Percentiles rank a stretch among this genome's conserved stretches.
Evolutionary conservation across 2,797 vertebrate genomes (phyloP).

Genomic region (Coreius guichenoti): DNA sequence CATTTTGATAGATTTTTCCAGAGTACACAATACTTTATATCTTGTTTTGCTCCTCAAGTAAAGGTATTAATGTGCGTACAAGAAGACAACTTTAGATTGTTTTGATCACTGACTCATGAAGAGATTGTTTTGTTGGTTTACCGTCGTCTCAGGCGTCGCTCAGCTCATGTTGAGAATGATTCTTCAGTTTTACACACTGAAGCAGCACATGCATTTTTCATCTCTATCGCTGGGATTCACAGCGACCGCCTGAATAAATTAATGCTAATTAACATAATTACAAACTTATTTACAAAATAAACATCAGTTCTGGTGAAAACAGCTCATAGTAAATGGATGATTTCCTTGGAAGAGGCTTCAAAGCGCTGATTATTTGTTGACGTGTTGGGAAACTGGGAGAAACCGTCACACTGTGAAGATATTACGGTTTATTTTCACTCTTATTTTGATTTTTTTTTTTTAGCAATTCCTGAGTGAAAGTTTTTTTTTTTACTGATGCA

Average conservation of each 20-base stretch:
- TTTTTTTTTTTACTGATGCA: background rate
- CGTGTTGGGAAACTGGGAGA: background rate
- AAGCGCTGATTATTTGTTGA: conserved; percentile 52
- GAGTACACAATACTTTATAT: background rate
- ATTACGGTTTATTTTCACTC: background rate
- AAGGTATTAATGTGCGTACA: background rate
- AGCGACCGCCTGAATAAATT: conserved; percentile 57
- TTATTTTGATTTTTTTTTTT: background rate
- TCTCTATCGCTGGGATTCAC: conserved; percentile 39
- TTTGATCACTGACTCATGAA: background rate
- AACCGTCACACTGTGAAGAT: background rate
- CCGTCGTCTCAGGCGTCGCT: background rate
- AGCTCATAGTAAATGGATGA: conserved; percentile 63
- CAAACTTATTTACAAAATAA: conserved; percentile 73
- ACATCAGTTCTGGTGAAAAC: conserved; percentile 64
- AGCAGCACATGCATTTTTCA: conserved; percentile 59
- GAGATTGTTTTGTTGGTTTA: background rate
- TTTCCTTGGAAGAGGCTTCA: conserved; percentile 68
- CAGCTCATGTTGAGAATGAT: background rate
- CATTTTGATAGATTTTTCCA: background rate
- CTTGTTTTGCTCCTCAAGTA: background rate
- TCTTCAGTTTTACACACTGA: conserved; percentile 44
- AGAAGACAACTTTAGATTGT: too few species aligned
- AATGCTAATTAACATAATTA: conserved; percentile 70
- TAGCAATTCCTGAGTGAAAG: background rate